These are phyloP conservation scores for Peromyscus polionotus DNA, from an alignment of 2,113 vertebrate genomes.

Conservation along the genomic window DNA sequence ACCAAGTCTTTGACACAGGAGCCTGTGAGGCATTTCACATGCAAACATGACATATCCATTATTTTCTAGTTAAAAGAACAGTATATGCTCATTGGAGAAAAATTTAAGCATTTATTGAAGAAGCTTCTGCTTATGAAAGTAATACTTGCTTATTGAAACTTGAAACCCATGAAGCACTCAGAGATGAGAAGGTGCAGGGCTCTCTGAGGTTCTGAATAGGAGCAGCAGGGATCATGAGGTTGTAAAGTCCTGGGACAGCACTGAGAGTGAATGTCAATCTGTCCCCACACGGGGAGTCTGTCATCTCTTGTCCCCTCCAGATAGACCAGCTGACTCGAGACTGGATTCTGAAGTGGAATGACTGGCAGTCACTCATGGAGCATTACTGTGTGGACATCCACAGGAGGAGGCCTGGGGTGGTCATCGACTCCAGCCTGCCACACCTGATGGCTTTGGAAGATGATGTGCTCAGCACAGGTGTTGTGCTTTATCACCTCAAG, in stretches of 20 bases:
- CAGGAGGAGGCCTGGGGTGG: slow-evolving; percentile 92
- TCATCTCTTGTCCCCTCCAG: slow-evolving; percentile 83
- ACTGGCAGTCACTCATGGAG: slow-evolving; percentile 94
- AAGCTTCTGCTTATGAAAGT: slow-evolving; percentile 42
- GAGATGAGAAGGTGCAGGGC: neutral
- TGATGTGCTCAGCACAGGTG: slow-evolving; percentile 96
- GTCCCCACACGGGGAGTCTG: neutral
- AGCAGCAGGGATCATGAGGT: neutral
- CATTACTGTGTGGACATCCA: slow-evolving; percentile 96
- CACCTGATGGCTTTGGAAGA: slow-evolving; percentile 95
- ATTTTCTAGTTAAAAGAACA: slow-evolving; percentile 45
- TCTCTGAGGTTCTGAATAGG: neutral
- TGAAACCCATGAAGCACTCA: neutral
- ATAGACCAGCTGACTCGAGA: slow-evolving; percentile 95
- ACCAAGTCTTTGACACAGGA: neutral
- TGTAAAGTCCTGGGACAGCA: neutral
- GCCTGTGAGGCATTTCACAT: neutral
- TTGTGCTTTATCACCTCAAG: slow-evolving; percentile 97
- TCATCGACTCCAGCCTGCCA: slow-evolving; percentile 93
- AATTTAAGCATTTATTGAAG: slow-evolving; percentile 35
- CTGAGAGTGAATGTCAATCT: neutral
- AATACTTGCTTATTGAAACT: slow-evolving; percentile 36
- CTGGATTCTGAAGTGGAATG: slow-evolving; percentile 95
- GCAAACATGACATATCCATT: neutral
- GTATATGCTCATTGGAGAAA: neutral